Evolutionary conservation across 1,140 invertebrate species (phyloP), one percentile per base, ranked within the genome.

Genomic region (Anastrepha ludens): DNA sequence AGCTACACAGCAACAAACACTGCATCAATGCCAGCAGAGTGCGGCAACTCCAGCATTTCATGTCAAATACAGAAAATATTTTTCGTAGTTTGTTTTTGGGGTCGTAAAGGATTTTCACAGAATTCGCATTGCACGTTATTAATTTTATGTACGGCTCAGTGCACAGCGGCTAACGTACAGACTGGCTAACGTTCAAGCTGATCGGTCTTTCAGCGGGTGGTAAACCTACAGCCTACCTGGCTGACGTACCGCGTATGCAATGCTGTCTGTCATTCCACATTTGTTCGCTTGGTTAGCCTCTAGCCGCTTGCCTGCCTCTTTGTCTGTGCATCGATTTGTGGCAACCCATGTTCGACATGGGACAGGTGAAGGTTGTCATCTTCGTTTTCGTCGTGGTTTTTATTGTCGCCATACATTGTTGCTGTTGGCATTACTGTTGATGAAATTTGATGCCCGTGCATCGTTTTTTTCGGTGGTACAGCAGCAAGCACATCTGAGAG

Each of bases 351-450:
- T 20, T 55, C n/a, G 74, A 55, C n/a, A 58, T 6, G 47, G 74
- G 74, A 81, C 74, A 81, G 74, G 74, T 81, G 74, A 58, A 81
- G 74, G 74, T 81, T 81, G 74, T 55, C 44, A 55, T 50, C 47
- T 50, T 67, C 20, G n/a, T 67, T 39, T 50, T 81, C 47, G 5
- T 55, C 47, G 74, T 81, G 74, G 44, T 50, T 55, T 81, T 81
- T 81, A 81, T 55, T 81, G 7, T 81, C 20, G 15, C 44, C 0
- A 9, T 29, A 47, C 74, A 55, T 55, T 29, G 74, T 15, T 81
- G 3, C 29, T 55, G 17, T 55, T 20, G 15, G n/a, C n/a, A 47
- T 41, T 41, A n/a, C 17, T 20, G 44, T 41, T 50, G n/a, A 81
- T 81, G 74, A 81, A 81, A 81, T 81, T 81, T 81, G 74, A 81